Evolutionary conservation across 2,888 invertebrate species (phyloP).

Genomic region (Parnassius smintheus): DNA sequence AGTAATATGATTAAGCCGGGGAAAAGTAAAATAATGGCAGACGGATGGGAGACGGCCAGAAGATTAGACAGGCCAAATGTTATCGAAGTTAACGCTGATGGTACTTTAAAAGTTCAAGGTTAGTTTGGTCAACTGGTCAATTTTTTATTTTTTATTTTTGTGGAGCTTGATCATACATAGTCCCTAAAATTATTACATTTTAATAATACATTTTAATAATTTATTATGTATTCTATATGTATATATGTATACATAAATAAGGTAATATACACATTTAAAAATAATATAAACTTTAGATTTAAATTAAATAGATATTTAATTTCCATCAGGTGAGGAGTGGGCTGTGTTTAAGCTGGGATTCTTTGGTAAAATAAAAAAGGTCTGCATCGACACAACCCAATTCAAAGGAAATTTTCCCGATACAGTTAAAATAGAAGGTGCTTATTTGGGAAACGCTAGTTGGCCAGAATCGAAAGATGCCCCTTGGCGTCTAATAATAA

Average conservation of each 20-base stretch:
- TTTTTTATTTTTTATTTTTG: constrained; percentile 25
- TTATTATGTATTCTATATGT: too few species aligned
- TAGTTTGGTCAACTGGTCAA: constrained; percentile 6
- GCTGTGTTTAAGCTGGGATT: constrained; percentile 82
- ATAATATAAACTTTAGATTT: too few species aligned
- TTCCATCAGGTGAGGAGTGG: constrained; percentile 80
- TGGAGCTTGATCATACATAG: background rate
- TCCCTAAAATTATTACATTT: too few species aligned
- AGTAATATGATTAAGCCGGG: constrained; percentile 80
- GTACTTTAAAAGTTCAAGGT: constrained; percentile 80
- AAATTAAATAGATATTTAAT: too few species aligned
- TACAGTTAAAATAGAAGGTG: constrained; percentile 79
- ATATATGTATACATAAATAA: too few species aligned
- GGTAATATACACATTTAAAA: too few species aligned
- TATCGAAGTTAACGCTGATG: constrained; percentile 75
- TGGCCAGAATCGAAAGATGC: constrained; percentile 46
- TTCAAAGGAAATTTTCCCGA: constrained; percentile 85
- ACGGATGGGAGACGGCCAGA: constrained; percentile 85
- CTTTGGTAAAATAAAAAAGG: constrained; percentile 67
- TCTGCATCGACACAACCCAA: constrained; percentile 82
- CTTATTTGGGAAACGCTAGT: constrained; percentile 49
- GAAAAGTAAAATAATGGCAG: constrained; percentile 78
- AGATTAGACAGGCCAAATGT: constrained; percentile 81
- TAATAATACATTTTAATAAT: too few species aligned
- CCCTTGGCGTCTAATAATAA: constrained; percentile 73